phyloP scores from a whole-genome alignment of 2,113 vertebrate species.

The Salvelinus alpinus region DNA sequence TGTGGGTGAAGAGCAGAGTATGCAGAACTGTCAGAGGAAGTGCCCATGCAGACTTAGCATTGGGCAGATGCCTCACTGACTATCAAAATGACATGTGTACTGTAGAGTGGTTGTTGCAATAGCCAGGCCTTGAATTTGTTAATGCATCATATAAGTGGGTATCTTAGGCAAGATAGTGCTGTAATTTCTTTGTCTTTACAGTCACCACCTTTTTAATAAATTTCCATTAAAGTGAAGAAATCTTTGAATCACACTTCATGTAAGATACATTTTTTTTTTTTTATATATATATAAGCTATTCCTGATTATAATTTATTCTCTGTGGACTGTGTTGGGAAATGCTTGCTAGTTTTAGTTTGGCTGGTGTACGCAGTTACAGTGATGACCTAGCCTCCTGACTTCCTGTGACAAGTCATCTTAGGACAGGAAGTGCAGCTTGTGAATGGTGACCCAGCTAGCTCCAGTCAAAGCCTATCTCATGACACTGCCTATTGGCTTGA shows the following conservation, averaged over 20 bases:
- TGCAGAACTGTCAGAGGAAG: too few species aligned
- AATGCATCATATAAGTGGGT: too few species aligned
- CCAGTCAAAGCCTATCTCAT: conserved; percentile 1
- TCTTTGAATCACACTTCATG: too few species aligned
- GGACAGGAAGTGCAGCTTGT: conserved; percentile 24
- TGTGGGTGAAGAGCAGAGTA: conserved; percentile 48
- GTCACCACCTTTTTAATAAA: too few species aligned
- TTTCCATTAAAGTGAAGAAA: too few species aligned
- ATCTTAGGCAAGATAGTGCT: too few species aligned
- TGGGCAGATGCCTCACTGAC: too few species aligned
- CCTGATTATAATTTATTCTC: background rate
- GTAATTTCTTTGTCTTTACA: too few species aligned
- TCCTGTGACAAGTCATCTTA: conserved; percentile 27
- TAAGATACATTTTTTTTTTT: background rate
- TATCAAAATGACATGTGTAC: too few species aligned
- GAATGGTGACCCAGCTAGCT: background rate
- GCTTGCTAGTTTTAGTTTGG: conserved; percentile 12
- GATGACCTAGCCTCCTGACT: conserved; percentile 30
- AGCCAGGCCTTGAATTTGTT: too few species aligned
- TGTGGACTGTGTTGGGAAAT: conserved; percentile 14
- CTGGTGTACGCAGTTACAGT: conserved; percentile 26
- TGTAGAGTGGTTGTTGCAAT: too few species aligned
- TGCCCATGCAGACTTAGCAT: conserved; percentile 29
- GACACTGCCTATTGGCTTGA: background rate
- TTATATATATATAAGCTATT: background rate